Evolutionary conservation across 2,113 vertebrate species (phyloP).

Genomic region (Microtus oregoni): DNA sequence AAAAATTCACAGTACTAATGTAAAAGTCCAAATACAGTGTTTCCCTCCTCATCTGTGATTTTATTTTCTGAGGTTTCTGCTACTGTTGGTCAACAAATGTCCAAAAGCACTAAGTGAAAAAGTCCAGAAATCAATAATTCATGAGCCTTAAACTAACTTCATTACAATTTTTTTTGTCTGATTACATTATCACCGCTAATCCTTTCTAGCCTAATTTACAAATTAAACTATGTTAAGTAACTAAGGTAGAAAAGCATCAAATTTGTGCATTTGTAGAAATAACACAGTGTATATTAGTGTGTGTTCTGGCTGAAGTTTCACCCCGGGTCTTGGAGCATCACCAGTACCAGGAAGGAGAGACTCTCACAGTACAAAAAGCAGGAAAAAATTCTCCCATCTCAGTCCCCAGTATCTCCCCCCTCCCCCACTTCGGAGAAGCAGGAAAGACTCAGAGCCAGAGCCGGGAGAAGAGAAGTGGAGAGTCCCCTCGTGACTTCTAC

Average conservation of each 20-base stretch:
- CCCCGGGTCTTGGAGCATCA: background rate
- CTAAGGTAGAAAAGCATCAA: background rate
- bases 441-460: background rate
- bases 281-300: background rate
- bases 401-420: background rate
- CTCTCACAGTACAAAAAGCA: conserved; percentile 6
- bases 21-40: conserved; percentile 4
- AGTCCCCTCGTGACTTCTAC: background rate
- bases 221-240: background rate
- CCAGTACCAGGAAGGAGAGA: background rate
- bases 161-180: background rate
- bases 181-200: background rate
- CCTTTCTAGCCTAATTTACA: background rate
- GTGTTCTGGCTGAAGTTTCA: background rate
- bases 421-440: background rate
- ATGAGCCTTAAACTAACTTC: background rate
- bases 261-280: background rate
- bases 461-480: background rate
- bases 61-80: background rate
- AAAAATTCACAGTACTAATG: background rate
- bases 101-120: background rate
- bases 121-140: background rate
- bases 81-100: background rate
- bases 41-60: background rate
- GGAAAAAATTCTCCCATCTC: background rate